Conservation (phyloP, 2,113 vertebrate genomes). For the Athene noctua region DNA sequence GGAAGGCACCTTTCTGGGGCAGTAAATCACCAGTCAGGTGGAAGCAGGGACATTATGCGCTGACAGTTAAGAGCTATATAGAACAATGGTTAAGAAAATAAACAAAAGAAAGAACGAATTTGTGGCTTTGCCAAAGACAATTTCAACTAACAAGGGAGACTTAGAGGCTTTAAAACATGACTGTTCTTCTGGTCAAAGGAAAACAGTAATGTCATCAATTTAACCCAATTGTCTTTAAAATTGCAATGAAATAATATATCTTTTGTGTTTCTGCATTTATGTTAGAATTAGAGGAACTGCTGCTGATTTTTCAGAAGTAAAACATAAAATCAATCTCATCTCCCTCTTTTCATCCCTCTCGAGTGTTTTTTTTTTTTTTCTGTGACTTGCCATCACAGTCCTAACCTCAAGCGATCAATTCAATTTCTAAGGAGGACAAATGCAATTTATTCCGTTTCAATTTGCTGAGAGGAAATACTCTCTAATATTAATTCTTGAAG, state of each 20-base stretch:
- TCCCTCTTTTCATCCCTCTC: background rate
- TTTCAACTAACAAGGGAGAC: background rate
- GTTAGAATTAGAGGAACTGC: background rate
- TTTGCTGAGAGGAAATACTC: conserved; percentile 59
- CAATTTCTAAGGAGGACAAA: conserved; percentile 48
- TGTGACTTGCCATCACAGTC: background rate
- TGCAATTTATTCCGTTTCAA: conserved; percentile 63
- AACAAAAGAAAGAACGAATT: background rate
- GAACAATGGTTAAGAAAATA: background rate
- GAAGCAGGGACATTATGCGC: background rate
- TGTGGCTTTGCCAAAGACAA: background rate
- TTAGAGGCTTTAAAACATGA: background rate
- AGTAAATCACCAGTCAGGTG: background rate
- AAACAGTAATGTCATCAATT: background rate
- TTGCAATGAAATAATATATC: background rate
- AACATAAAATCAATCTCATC: background rate
- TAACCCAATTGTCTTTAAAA: background rate
- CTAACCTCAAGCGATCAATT: conserved; percentile 39
- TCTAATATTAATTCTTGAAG: conserved; percentile 63
- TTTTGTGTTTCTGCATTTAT: conserved; percentile 4
- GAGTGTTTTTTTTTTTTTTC: background rate
- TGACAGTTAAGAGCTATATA: background rate
- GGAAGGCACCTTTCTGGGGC: background rate
- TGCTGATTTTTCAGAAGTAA: conserved; percentile 13
- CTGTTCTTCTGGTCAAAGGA: background rate